These are phyloP conservation scores for Puma concolor DNA, from an alignment of 2,113 vertebrate species.

Conservation along the genomic window DNA sequence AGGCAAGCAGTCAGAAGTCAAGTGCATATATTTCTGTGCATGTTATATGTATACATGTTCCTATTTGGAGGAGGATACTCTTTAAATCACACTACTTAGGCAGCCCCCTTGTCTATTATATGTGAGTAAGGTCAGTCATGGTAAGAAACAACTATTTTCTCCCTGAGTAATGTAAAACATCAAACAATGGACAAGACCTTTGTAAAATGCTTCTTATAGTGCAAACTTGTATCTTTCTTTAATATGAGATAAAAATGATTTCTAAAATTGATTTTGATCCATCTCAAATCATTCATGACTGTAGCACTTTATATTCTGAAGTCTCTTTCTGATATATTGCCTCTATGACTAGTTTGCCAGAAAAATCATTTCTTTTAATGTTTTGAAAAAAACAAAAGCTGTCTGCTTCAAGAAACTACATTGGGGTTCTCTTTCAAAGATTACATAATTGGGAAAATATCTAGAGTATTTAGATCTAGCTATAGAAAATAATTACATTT, in stretches of 20 bases:
- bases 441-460: not conserved
- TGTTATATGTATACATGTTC: not conserved
- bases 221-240: not conserved
- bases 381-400: not conserved
- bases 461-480: not conserved
- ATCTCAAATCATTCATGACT: slow-evolving; percentile 2
- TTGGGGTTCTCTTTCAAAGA: slow-evolving; percentile 3
- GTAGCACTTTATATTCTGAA: not conserved
- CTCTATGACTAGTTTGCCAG: not conserved
- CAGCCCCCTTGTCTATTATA: not conserved
- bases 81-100: not conserved
- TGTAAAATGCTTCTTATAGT: slow-evolving; percentile 14
- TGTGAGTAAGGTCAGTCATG: not conserved
- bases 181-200: not conserved
- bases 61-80: not conserved
- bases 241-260: slow-evolving; percentile 41
- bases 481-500: not conserved
- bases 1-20: not conserved
- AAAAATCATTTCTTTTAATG: slow-evolving; percentile 28
- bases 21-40: not conserved
- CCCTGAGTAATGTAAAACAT: slow-evolving; percentile 26
- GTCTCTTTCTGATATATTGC: not conserved
- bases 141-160: not conserved
- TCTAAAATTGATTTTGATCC: slow-evolving; percentile 45
- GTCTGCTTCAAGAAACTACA: not conserved